Percentiles rank a stretch among this genome's conserved stretches.
Evolutionary conservation across 64 coral and sea anemone species (phyloP).

Genomic region (Anthopleura sola): DNA sequence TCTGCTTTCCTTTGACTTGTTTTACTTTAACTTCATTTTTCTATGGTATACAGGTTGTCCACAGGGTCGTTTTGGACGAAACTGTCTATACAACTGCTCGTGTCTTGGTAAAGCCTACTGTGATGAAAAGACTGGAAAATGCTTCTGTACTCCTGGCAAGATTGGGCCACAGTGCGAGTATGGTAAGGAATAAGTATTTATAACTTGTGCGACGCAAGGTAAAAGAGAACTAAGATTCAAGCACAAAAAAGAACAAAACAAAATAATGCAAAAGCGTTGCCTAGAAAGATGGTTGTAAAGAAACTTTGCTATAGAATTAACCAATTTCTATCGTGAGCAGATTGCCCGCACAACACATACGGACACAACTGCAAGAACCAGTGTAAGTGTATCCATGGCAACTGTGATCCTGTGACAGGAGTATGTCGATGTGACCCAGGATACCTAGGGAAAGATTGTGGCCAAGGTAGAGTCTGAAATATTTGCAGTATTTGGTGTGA

Average conservation of each 20-base stretch:
- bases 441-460: constrained; percentile 57
- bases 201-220: too few species aligned
- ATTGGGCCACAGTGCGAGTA: background rate
- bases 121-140: constrained; percentile 58
- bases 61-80: constrained; percentile 28
- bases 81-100: constrained; percentile 46
- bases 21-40: background rate
- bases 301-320: too few species aligned
- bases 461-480: constrained; percentile 57
- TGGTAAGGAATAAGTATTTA: background rate
- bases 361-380: constrained; percentile 48
- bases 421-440: constrained; percentile 54
- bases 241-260: too few species aligned
- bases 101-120: constrained; percentile 35
- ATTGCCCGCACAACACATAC: constrained; percentile 55
- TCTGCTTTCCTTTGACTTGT: background rate
- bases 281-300: too few species aligned
- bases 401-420: constrained; percentile 74
- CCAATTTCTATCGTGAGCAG: background rate
- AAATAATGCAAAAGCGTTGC: too few species aligned
- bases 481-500: too few species aligned
- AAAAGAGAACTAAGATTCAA: too few species aligned
- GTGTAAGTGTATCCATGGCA: constrained; percentile 48
- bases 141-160: constrained; percentile 54
- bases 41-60: constrained; percentile 37